Evolutionary conservation across 2,113 vertebrate genomes (phyloP).

Genomic region (Rhombomys opimus): DNA sequence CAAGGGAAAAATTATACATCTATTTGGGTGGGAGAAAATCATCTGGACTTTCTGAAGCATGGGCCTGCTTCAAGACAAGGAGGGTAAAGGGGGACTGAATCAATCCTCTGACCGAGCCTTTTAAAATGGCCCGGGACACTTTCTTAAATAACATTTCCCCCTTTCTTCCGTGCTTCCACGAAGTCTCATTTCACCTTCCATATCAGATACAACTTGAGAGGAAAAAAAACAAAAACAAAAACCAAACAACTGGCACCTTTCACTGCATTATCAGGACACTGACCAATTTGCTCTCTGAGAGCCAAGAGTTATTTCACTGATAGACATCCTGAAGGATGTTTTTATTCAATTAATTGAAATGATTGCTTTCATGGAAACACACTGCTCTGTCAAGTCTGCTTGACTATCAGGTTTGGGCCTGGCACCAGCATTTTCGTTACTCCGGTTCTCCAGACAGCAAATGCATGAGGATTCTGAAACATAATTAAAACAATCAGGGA

Average conservation of each 20-base stretch:
- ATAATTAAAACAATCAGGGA: slow-evolving; percentile 81
- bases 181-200: slow-evolving; percentile 68
- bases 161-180: neutral
- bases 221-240: neutral
- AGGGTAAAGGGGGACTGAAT: neutral
- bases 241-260: slow-evolving; percentile 22
- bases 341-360: slow-evolving; percentile 77
- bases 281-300: slow-evolving; percentile 53
- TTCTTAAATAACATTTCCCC: slow-evolving; percentile 30
- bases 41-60: slow-evolving; percentile 30
- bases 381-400: slow-evolving; percentile 78
- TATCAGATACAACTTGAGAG: slow-evolving; percentile 33
- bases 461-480: slow-evolving; percentile 58
- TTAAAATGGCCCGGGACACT: slow-evolving; percentile 38
- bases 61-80: slow-evolving; percentile 28
- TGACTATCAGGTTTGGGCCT: slow-evolving; percentile 72
- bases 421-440: neutral
- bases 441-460: slow-evolving; percentile 43
- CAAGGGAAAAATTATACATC: slow-evolving; percentile 77
- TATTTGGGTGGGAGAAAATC: slow-evolving; percentile 55
- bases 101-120: neutral
- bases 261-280: slow-evolving; percentile 69
- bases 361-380: slow-evolving; percentile 73
- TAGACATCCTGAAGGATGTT: slow-evolving; percentile 75
- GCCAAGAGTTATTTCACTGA: slow-evolving; percentile 66